These are phyloP conservation scores for Macroramphosus scolopax DNA, from an alignment of 2,797 vertebrate genomes.

Conservation along the genomic window DNA sequence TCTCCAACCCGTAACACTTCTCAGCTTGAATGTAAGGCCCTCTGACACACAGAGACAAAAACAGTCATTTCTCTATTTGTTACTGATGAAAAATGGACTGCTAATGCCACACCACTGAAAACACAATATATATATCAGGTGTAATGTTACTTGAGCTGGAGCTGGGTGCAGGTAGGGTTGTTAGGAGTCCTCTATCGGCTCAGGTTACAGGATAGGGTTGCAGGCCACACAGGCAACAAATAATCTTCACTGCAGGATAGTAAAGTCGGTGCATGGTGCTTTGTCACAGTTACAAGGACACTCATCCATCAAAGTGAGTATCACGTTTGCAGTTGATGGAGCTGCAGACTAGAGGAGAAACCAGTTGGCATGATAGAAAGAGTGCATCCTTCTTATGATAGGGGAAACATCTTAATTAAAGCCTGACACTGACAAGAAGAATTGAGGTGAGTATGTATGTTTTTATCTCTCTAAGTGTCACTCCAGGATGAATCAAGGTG, in stretches of 20 bases:
- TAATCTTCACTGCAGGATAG: constrained; percentile 14
- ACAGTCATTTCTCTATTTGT: too few species aligned
- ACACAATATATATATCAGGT: too few species aligned
- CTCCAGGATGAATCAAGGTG: too few species aligned
- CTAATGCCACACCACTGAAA: too few species aligned
- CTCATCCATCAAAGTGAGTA: constrained; percentile 25
- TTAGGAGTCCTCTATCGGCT: constrained; percentile 29
- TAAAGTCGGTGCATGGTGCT: constrained; percentile 15
- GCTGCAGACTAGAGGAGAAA: constrained; percentile 15
- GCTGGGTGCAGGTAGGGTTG: too few species aligned
- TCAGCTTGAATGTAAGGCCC: too few species aligned
- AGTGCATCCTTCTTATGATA: too few species aligned
- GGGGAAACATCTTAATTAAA: constrained; percentile 5
- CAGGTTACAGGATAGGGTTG: constrained; percentile 63
- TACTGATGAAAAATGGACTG: too few species aligned
- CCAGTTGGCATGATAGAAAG: constrained; percentile 1
- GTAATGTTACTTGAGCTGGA: too few species aligned
- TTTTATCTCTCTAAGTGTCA: constrained; percentile 4
- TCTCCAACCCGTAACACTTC: too few species aligned
- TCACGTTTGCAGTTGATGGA: constrained; percentile 40
- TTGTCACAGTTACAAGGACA: constrained; percentile 31
- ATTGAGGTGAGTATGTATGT: constrained; percentile 24
- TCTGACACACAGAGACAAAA: too few species aligned
- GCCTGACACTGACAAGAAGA: constrained; percentile 8
- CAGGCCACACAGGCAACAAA: constrained; percentile 36